Conservation (phyloP, 2,888 invertebrate species). For the Opisthograptis luteolata region DNA sequence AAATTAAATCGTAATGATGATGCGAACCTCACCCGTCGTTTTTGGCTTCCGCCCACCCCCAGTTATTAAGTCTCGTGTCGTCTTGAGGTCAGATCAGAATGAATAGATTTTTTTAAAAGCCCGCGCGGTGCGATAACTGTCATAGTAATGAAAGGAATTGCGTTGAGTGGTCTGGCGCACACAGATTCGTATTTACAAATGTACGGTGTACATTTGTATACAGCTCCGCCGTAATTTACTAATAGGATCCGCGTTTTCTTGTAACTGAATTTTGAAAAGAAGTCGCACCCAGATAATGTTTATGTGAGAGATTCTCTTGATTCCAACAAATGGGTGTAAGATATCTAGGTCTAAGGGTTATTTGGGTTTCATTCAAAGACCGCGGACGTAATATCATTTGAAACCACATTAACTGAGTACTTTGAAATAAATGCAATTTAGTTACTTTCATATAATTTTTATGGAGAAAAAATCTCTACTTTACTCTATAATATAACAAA, state of each 20-base stretch:
- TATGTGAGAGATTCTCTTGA: not conserved
- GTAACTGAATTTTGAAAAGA: conserved; percentile 34
- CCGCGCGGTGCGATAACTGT: conserved; percentile 72
- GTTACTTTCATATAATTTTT: too few species aligned
- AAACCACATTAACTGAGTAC: not conserved
- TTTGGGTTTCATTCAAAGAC: not conserved
- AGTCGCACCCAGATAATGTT: conserved; percentile 20
- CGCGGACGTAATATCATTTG: not conserved
- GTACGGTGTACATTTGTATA: conserved; percentile 23
- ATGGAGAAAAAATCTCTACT: too few species aligned
- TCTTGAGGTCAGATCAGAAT: conserved; percentile 80
- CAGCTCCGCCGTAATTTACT: conserved; percentile 43
- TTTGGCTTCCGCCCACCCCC: conserved; percentile 60
- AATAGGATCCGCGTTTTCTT: conserved; percentile 40
- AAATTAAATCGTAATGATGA: conserved; percentile 83
- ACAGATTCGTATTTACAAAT: conserved; percentile 47
- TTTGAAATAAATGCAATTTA: too few species aligned
- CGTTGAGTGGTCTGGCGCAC: conserved; percentile 61
- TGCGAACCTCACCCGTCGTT: conserved; percentile 71
- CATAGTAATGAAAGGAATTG: conserved; percentile 75
- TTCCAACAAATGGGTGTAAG: conserved; percentile 1
- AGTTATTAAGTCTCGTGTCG: conserved; percentile 74
- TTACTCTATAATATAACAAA: too few species aligned
- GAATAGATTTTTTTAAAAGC: conserved; percentile 78
- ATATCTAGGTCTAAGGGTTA: conserved; percentile 7